Evolutionary conservation across 2,797 vertebrate species (phyloP).

Genomic region (Rhinoraja longicauda): DNA sequence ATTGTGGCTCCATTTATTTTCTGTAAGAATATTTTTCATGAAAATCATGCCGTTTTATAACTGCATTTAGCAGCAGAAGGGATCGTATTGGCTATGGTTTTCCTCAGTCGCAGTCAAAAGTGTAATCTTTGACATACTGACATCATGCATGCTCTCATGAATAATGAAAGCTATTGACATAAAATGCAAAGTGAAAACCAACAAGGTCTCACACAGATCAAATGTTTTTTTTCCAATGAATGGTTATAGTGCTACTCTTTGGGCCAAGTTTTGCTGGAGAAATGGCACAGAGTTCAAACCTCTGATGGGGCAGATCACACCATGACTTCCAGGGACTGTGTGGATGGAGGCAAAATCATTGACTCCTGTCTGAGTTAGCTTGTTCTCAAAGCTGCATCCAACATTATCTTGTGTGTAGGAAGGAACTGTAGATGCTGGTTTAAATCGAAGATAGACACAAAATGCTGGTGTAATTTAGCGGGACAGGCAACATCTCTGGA

Average conservation of each 20-base stretch:
- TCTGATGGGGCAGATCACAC: not conserved
- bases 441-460: too few species aligned
- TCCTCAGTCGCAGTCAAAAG: not conserved
- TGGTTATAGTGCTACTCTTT: not conserved
- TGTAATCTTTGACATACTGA: not conserved
- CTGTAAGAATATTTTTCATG: not conserved
- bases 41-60: not conserved
- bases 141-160: not conserved
- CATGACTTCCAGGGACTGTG: not conserved
- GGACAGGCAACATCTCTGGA: too few species aligned
- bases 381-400: not conserved
- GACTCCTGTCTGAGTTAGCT: not conserved
- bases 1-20: not conserved
- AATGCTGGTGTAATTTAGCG: too few species aligned
- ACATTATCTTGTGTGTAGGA: too few species aligned
- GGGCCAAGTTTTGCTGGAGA: too few species aligned
- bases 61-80: not conserved
- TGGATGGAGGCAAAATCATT: too few species aligned
- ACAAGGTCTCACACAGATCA: not conserved
- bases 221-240: not conserved
- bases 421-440: too few species aligned
- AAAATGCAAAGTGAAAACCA: not conserved
- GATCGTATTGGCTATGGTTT: not conserved
- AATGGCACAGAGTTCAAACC: too few species aligned
- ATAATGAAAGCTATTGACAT: not conserved